Conservation (phyloP, 1,140 invertebrate genomes). For the Camponotus pennsylvanicus region DNA sequence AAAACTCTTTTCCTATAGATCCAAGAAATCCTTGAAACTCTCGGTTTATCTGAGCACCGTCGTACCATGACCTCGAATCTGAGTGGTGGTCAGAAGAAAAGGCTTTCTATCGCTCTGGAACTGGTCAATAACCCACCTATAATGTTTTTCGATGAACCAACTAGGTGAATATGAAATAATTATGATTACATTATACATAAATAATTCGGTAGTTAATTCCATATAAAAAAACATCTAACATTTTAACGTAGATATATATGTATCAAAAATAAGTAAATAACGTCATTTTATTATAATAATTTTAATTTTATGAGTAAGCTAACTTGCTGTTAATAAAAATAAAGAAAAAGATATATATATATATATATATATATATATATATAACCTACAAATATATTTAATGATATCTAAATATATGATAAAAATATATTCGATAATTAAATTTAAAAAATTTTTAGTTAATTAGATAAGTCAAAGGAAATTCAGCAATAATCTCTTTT, state of each 20-base stretch:
- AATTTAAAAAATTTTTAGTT: neutral
- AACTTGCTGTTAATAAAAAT: neutral
- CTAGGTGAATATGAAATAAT: constrained; percentile 87
- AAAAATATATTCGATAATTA: neutral
- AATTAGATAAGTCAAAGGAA: neutral
- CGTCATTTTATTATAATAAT: neutral
- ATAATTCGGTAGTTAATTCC: neutral
- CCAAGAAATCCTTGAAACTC: constrained; percentile 95
- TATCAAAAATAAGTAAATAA: neutral
- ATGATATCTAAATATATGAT: neutral
- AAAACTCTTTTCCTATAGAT: constrained; percentile 88
- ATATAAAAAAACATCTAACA: neutral
- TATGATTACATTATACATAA: neutral
- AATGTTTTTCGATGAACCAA: constrained; percentile 99
- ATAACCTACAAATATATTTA: too few relatives aligned
- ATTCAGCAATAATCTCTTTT: constrained; percentile 13
- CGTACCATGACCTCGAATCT: constrained; percentile 96
- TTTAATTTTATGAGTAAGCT: neutral
- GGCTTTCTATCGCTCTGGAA: constrained; percentile 98
- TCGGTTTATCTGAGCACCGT: constrained; percentile 94
- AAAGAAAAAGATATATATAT: too few relatives aligned
- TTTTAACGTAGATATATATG: neutral
- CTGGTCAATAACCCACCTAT: constrained; percentile 98
- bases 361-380: too few relatives aligned
- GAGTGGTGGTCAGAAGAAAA: constrained; percentile 98